These are phyloP conservation scores for Artemia sp. DNA, from an alignment of 2,888 invertebrate species.

Conservation along the genomic window DNA sequence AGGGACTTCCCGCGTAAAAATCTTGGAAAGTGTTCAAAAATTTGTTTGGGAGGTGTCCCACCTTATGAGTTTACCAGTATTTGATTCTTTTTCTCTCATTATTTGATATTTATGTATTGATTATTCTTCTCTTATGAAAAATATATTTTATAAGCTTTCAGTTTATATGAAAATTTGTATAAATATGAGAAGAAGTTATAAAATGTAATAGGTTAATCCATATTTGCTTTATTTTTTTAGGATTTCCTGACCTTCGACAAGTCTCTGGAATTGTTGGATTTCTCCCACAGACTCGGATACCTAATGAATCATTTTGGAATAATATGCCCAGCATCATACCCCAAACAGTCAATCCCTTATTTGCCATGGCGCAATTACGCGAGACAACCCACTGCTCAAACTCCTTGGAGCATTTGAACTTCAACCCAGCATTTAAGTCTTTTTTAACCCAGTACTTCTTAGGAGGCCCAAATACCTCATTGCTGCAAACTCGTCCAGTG, in stretches of 20 bases:
- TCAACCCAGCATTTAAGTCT: slow-evolving; percentile 12
- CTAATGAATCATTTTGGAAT: not conserved
- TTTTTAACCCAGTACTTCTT: not conserved
- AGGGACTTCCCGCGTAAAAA: too few relatives aligned
- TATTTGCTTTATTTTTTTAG: not conserved
- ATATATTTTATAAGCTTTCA: too few relatives aligned
- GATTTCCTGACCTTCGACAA: slow-evolving; percentile 1
- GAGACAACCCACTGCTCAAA: not conserved
- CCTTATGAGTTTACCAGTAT: too few relatives aligned
- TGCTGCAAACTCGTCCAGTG: not conserved
- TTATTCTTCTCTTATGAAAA: too few relatives aligned
- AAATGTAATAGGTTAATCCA: not conserved
- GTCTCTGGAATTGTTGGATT: not conserved
- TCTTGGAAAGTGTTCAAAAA: too few relatives aligned
- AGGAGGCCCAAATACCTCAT: not conserved
- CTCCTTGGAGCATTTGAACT: not conserved
- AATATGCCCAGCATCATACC: not conserved
- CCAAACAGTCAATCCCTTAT: not conserved
- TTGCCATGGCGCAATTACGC: not conserved
- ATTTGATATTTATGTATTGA: too few relatives aligned
- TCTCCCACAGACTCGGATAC: slow-evolving; percentile 1
- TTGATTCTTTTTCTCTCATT: too few relatives aligned
- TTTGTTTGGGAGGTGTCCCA: too few relatives aligned
- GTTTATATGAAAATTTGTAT: too few relatives aligned
- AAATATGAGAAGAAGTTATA: not conserved